Evolutionary conservation across 2,888 invertebrate genomes (phyloP).

Genomic region (Drosophila incognita): DNA sequence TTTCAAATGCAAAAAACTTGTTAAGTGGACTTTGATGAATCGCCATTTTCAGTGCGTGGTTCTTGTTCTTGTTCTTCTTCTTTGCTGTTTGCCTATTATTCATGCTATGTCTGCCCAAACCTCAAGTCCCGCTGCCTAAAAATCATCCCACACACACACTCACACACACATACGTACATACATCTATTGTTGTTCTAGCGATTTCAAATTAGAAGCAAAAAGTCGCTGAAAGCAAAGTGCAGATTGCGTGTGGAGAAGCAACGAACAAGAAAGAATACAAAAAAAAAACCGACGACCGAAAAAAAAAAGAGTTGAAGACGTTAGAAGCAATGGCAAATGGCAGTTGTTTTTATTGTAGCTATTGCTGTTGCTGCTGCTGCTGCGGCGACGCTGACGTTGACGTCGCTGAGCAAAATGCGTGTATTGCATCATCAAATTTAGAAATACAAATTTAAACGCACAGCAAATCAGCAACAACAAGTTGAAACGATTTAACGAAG

Average conservation of each 20-base stretch:
- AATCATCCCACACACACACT: slow-evolving; percentile 3
- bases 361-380: slow-evolving; percentile 7
- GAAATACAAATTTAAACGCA: slow-evolving; percentile 75
- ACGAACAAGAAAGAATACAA: slow-evolving; percentile 21
- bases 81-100: slow-evolving; percentile 66
- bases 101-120: slow-evolving; percentile 54
- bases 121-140: slow-evolving; percentile 1
- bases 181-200: slow-evolving; percentile 35
- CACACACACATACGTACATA: slow-evolving; percentile 18
- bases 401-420: slow-evolving; percentile 61
- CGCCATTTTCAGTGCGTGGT: slow-evolving; percentile 70
- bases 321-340: slow-evolving; percentile 12
- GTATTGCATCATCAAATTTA: slow-evolving; percentile 79
- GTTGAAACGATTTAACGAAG: slow-evolving; percentile 50
- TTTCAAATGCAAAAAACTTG: slow-evolving; percentile 78
- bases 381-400: slow-evolving; percentile 2
- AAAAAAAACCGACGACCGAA: slow-evolving; percentile 23
- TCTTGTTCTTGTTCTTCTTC: slow-evolving; percentile 29
- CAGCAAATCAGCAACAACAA: slow-evolving; percentile 30
- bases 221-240: slow-evolving; percentile 66
- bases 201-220: slow-evolving; percentile 56
- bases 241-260: slow-evolving; percentile 67
- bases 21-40: slow-evolving; percentile 81
- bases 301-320: slow-evolving; percentile 44
- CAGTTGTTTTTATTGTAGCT: slow-evolving; percentile 1